Conservation (phyloP, 1,140 invertebrate genomes). For the Chrysoperla carnea region DNA sequence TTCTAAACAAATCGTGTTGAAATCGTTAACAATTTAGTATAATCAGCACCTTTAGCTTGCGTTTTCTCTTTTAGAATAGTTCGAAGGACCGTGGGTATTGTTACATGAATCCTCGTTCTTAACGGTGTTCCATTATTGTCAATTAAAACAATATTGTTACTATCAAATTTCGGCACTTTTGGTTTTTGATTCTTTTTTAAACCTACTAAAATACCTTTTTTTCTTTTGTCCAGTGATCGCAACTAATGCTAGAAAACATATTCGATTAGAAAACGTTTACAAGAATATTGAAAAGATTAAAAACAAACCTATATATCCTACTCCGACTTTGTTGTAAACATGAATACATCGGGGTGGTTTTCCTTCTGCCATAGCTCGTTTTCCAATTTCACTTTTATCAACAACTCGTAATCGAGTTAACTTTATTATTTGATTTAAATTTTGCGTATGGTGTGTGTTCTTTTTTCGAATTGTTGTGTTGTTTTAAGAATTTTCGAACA, state of each 20-base stretch:
- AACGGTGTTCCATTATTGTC: conserved; percentile 87
- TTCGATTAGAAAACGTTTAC: conserved; percentile 3
- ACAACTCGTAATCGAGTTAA: conserved; percentile 74
- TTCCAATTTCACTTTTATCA: conserved; percentile 90
- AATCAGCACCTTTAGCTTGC: conserved; percentile 71
- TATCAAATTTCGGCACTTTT: conserved; percentile 85
- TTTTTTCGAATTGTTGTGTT: too few relatives aligned
- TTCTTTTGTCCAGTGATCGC: conserved; percentile 95
- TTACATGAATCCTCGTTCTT: conserved; percentile 86
- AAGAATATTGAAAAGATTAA: conserved; percentile 1
- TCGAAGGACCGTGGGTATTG: conserved; percentile 82
- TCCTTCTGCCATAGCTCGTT: conserved; percentile 81
- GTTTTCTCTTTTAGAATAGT: conserved; percentile 72
- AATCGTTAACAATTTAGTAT: conserved; percentile 87
- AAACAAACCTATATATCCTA: conserved; percentile 41
- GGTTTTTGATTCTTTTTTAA: conserved; percentile 66
- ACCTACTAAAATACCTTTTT: conserved; percentile 87
- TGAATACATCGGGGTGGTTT: conserved; percentile 80
- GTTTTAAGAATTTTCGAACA: too few relatives aligned
- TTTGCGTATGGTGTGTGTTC: too few relatives aligned
- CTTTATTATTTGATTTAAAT: conserved; percentile 36
- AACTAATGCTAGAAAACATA: conserved; percentile 52
- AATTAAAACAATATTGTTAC: conserved; percentile 91
- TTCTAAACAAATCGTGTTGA: conserved; percentile 80
- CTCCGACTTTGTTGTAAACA: conserved; percentile 63